A percentile compares a stretch with the other conserved stretches of the same genome.
Conservation (phyloP, 2,888 invertebrate species). For the Dysmachus trigonus region DNA sequence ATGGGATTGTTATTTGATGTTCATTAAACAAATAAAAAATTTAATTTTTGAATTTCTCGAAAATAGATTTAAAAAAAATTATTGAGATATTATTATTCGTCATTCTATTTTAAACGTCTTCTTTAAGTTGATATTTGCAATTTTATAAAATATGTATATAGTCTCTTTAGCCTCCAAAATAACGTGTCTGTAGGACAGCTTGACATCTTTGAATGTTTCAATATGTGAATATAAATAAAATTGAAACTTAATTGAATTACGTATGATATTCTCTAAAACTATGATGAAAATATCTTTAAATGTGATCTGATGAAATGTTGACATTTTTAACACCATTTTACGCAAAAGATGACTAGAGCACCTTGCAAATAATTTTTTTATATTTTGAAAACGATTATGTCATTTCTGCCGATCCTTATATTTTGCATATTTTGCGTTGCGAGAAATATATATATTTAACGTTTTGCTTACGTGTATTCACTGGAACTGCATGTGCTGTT, state of each 20-base stretch:
- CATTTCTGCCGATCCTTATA: background rate
- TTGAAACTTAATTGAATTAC: background rate
- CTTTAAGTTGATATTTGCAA: background rate
- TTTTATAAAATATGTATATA: background rate
- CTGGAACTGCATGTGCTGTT: background rate
- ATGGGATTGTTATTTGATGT: too few species aligned
- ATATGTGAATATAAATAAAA: background rate
- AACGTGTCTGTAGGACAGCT: background rate
- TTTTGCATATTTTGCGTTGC: background rate
- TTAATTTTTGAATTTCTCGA: too few species aligned
- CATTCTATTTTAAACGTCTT: background rate
- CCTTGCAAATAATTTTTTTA: background rate
- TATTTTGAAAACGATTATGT: background rate
- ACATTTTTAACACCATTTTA: background rate
- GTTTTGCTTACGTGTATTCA: background rate
- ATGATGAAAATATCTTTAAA: background rate
- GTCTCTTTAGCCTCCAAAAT: background rate
- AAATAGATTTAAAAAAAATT: too few species aligned
- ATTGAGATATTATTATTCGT: background rate
- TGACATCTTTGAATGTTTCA: background rate
- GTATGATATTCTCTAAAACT: background rate
- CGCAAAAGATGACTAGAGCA: background rate
- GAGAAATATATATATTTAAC: background rate
- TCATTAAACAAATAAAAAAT: too few species aligned
- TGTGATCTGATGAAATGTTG: background rate